Base-by-base conservation (phyloP, 1,140 invertebrate genomes). In the Drosophila melanica region DNA sequence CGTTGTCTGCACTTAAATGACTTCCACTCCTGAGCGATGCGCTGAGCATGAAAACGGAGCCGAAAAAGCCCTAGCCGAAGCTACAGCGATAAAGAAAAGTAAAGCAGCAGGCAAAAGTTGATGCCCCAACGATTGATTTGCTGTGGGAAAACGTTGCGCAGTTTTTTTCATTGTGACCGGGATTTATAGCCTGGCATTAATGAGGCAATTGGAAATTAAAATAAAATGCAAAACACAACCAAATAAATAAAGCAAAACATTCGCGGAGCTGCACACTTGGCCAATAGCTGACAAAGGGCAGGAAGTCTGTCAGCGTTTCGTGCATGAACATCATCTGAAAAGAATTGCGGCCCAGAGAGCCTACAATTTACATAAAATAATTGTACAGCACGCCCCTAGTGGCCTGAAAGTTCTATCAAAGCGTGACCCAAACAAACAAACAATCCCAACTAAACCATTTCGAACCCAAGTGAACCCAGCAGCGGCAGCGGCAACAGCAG, bases 1-100 rank as follows among this genome's bases (percentile, higher is more conserved):
- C 53, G 76, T 57, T 79, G 82, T 82, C 71, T 87, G 81, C 81
- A 86, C 82, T 86, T 87, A 73, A 86, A 79, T 81, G 82, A 86
- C 79, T 86, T 86, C 75, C 63, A 77, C 62, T 73, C 23, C 62
- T 48, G 30, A 16, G 33, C 35, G 33, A 55, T 41, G 44, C 12
- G 44, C 41, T 44, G 47, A 62, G 39, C 48, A 70, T 77, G 67
- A 72, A 62, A 55, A 70, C 66, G 59, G 70, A 75, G 53, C 66
- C 37, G 55, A 45, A 67, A 65, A 65, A 33, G 45, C 42, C 14
- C 39, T 27, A 20, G 48, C 41, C 14, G 48, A 8, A 33, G 16
- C 33, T n/a, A 3, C 33, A 42, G 4, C n/a, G 54, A 53, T 44
- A 75, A 75, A 59, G 53, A 66, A 59, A 69, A 81, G 73, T 69